Evolutionary conservation across 2,113 vertebrate genomes (phyloP).

Genomic region (Neoarius graeffei): DNA sequence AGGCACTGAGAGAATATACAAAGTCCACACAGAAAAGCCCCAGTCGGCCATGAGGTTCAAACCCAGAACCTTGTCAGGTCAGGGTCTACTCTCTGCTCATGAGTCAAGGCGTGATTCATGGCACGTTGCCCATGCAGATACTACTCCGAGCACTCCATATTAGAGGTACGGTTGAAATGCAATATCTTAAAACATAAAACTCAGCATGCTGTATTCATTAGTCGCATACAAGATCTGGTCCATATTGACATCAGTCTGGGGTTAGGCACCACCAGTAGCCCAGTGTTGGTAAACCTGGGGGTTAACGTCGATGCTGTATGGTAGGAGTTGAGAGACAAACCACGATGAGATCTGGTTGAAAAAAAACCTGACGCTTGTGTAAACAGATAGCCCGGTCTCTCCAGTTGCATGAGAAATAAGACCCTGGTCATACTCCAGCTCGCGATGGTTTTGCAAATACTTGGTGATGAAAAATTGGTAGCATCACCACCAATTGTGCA

Average conservation of each 20-base stretch:
- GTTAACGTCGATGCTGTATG: not conserved
- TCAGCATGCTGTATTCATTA: not conserved
- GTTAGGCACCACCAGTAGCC: not conserved
- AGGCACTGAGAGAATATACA: too few relatives aligned
- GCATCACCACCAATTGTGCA: too few relatives aligned
- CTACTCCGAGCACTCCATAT: not conserved
- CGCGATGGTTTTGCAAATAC: too few relatives aligned
- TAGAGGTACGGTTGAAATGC: not conserved
- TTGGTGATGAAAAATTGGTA: too few relatives aligned
- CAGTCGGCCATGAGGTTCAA: too few relatives aligned
- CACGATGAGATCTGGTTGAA: not conserved
- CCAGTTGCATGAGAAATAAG: not conserved
- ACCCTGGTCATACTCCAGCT: too few relatives aligned
- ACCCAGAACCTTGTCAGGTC: too few relatives aligned
- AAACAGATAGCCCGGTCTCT: not conserved
- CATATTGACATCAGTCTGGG: not conserved
- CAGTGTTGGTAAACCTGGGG: not conserved
- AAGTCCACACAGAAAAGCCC: too few relatives aligned
- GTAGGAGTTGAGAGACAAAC: not conserved
- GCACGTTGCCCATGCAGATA: too few relatives aligned
- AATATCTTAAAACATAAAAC: not conserved
- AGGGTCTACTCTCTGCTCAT: too few relatives aligned
- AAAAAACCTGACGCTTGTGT: not conserved
- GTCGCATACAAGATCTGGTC: not conserved
- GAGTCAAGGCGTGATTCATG: too few relatives aligned